Conservation (phyloP, 2,797 vertebrate genomes). For the Galago senegalensis region DNA sequence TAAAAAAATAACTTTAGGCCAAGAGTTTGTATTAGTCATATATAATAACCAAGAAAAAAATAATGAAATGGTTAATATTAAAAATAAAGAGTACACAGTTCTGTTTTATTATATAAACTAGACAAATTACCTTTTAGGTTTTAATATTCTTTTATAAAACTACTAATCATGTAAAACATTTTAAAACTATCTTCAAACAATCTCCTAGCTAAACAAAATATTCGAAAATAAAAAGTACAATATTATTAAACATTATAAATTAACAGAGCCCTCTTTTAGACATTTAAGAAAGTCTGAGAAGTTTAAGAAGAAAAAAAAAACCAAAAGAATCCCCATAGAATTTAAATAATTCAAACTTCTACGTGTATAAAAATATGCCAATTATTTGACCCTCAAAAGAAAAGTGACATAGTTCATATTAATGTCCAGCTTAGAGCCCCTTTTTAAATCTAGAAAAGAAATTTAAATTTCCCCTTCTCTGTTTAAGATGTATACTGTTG, state of each 20-base stretch:
- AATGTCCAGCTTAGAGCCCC: conserved; percentile 12
- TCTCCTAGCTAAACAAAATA: conserved; percentile 64
- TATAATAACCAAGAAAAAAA: conserved; percentile 71
- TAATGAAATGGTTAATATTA: conserved; percentile 61
- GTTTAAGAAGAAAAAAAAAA: neutral
- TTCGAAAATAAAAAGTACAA: conserved; percentile 38
- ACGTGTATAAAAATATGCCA: conserved; percentile 32
- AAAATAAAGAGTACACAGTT: conserved; percentile 50
- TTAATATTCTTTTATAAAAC: conserved; percentile 60
- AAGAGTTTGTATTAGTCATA: conserved; percentile 64
- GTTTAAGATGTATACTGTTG: conserved; percentile 52
- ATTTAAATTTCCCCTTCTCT: conserved; percentile 45
- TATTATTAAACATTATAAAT: conserved; percentile 69
- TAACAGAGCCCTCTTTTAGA: conserved; percentile 56
- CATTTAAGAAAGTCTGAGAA: conserved; percentile 37
- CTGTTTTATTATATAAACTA: conserved; percentile 57
- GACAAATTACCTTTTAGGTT: conserved; percentile 54
- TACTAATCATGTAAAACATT: conserved; percentile 47
- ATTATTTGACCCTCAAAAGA: conserved; percentile 61
- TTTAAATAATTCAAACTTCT: conserved; percentile 70
- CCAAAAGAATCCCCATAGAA: conserved; percentile 28
- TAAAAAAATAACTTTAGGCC: conserved; percentile 70
- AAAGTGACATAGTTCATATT: conserved; percentile 47
- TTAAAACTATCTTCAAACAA: conserved; percentile 55
- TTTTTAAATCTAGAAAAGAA: conserved; percentile 70